Evolutionary conservation across 2,113 vertebrate genomes (phyloP).

Genomic region (Neodon shergylaensis): DNA sequence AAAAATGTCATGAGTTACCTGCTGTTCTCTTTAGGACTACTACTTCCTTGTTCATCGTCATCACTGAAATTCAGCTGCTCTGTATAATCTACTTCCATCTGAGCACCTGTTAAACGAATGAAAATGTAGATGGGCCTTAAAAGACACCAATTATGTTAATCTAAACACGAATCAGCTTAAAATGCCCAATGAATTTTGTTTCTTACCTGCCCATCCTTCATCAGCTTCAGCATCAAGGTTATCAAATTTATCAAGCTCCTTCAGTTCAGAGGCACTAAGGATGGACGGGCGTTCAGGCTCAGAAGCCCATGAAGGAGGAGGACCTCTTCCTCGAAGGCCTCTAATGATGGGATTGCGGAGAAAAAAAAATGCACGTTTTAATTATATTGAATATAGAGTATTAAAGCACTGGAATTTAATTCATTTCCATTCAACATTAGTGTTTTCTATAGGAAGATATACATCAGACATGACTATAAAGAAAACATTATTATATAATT

Average conservation of each 20-base stretch:
- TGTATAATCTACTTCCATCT: conserved; percentile 99
- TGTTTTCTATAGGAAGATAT: not conserved
- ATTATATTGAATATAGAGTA: conserved; percentile 9
- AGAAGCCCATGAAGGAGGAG: conserved; percentile 91
- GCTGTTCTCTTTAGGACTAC: conserved; percentile 91
- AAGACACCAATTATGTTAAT: not conserved
- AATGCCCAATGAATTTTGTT: not conserved
- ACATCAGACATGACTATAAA: not conserved
- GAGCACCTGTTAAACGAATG: conserved; percentile 89
- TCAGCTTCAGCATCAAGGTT: conserved; percentile 97
- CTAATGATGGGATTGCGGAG: conserved; percentile 76
- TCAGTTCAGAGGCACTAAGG: conserved; percentile 96
- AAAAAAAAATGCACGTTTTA: not conserved
- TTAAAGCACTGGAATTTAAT: not conserved
- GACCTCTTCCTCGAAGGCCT: conserved; percentile 88
- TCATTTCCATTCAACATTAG: conserved; percentile 28
- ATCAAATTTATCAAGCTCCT: conserved; percentile 97
- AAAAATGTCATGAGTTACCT: conserved; percentile 84
- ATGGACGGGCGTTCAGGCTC: conserved; percentile 96
- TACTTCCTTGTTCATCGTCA: conserved; percentile 95
- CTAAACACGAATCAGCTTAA: not conserved
- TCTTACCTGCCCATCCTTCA: conserved; percentile 98
- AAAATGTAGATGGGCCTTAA: conserved; percentile 36
- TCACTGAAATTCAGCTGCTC: conserved; percentile 99
- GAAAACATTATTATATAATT: not conserved